A percentile compares a stretch with the other conserved stretches of the same genome.
These are phyloP conservation scores for Lamproptera curius DNA, from an alignment of 2,888 invertebrate species.

Conservation along the genomic window DNA sequence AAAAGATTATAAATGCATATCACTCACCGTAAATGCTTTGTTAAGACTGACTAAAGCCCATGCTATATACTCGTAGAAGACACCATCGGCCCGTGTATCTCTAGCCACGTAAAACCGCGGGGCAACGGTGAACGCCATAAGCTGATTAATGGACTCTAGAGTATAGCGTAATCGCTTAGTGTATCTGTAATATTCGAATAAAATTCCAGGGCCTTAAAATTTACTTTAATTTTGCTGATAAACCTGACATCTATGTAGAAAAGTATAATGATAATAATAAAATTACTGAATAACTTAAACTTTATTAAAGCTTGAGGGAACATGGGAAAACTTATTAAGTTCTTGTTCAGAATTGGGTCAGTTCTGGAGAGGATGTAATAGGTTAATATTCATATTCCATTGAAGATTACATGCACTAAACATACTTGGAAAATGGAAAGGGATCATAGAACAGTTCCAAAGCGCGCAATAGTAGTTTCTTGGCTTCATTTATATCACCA, in stretches of 20 bases:
- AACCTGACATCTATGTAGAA: too few species aligned
- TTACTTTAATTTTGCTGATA: too few species aligned
- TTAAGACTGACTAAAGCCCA: slow-evolving; percentile 38
- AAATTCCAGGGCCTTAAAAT: too few species aligned
- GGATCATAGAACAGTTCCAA: slow-evolving; percentile 48
- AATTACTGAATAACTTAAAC: too few species aligned
- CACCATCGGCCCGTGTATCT: slow-evolving; percentile 36
- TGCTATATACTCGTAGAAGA: slow-evolving; percentile 48
- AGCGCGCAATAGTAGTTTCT: slow-evolving; percentile 42
- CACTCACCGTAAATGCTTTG: slow-evolving; percentile 27
- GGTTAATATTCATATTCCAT: too few species aligned
- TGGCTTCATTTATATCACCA: slow-evolving; percentile 46
- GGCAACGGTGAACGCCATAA: slow-evolving; percentile 36
- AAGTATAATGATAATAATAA: too few species aligned
- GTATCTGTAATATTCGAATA: slow-evolving; percentile 27
- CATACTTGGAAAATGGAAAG: slow-evolving; percentile 45
- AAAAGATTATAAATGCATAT: too few species aligned
- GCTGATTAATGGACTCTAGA: slow-evolving; percentile 37
- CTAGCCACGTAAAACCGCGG: slow-evolving; percentile 38
- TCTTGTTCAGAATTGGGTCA: too few species aligned
- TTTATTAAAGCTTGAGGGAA: too few species aligned
- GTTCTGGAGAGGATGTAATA: too few species aligned
- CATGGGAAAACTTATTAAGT: too few species aligned
- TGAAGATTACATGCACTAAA: too few species aligned
- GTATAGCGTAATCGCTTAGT: slow-evolving; percentile 31